Evolutionary conservation across 2,888 invertebrate species (phyloP).

Genomic region (Schizotus pectinicornis): DNA sequence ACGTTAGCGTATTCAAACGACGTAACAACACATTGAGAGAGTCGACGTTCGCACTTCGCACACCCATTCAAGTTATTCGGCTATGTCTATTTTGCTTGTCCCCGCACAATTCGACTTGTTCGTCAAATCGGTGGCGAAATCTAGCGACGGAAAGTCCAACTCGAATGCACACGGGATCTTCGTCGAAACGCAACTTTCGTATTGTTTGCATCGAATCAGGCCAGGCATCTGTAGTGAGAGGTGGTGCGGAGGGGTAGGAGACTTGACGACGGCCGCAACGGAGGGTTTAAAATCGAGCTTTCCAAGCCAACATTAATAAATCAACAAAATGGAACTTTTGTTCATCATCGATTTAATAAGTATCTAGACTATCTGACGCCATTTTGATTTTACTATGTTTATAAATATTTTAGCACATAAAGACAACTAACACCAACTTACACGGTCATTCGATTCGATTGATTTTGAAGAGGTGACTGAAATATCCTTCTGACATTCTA

Average conservation of each 20-base stretch:
- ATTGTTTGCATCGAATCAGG: conserved; percentile 29
- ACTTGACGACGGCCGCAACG: neutral
- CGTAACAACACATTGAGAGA: neutral
- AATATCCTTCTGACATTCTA: too few species aligned
- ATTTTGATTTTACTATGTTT: too few species aligned
- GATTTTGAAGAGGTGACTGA: too few species aligned
- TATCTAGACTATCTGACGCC: too few species aligned
- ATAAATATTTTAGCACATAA: too few species aligned
- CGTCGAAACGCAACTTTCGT: conserved; percentile 23
- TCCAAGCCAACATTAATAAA: too few species aligned
- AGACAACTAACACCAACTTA: too few species aligned
- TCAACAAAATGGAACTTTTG: too few species aligned
- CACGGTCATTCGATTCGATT: too few species aligned
- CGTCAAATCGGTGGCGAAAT: conserved; percentile 53
- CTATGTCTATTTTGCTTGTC: conserved; percentile 17
- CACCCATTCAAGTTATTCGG: neutral
- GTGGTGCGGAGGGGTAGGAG: neutral
- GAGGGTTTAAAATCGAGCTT: too few species aligned
- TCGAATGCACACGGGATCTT: conserved; percentile 41
- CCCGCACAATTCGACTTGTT: conserved; percentile 12
- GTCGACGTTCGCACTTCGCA: neutral
- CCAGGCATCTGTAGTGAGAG: conserved; percentile 26
- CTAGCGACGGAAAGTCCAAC: conserved; percentile 58
- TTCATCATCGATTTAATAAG: too few species aligned
- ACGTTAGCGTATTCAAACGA: too few species aligned